Percentiles rank a stretch among this genome's conserved stretches.
These are phyloP conservation scores for Huso huso DNA, from an alignment of 2,797 vertebrate species.

Conservation along the genomic window DNA sequence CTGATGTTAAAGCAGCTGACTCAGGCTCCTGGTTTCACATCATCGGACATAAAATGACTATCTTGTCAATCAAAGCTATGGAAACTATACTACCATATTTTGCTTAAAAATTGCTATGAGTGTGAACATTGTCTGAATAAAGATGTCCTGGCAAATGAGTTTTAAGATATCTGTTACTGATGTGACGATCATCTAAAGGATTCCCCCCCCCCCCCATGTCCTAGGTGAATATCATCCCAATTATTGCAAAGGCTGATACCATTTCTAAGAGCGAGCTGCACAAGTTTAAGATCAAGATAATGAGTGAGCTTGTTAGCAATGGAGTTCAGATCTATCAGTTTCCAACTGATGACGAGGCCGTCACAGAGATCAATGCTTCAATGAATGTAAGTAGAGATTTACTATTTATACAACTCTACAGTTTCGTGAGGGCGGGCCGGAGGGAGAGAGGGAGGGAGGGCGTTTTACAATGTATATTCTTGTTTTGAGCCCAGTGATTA, in stretches of 20 bases:
- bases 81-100: too few species aligned
- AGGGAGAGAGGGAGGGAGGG: too few species aligned
- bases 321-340: constrained; percentile 98
- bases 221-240: constrained; percentile 96
- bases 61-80: too few species aligned
- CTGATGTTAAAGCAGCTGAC: too few species aligned
- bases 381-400: constrained; percentile 84
- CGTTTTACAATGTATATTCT: too few species aligned
- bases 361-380: constrained; percentile 90
- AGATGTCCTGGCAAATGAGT: not conserved
- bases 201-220: constrained; percentile 5
- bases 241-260: constrained; percentile 96
- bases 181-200: not conserved
- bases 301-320: constrained; percentile 97
- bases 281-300: constrained; percentile 98
- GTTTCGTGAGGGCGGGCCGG: too few species aligned
- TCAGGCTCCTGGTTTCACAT: too few species aligned
- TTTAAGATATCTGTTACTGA: not conserved
- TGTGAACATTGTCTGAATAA: too few species aligned
- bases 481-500: too few species aligned
- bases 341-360: constrained; percentile 86
- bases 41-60: too few species aligned
- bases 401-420: not conserved
- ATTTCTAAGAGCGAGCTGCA: constrained; percentile 97
- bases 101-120: too few species aligned